A percentile compares a stretch with the other conserved stretches of the same genome.
Conservation (phyloP, 2,888 invertebrate genomes). For the Scaptomyza polygonia region DNA sequence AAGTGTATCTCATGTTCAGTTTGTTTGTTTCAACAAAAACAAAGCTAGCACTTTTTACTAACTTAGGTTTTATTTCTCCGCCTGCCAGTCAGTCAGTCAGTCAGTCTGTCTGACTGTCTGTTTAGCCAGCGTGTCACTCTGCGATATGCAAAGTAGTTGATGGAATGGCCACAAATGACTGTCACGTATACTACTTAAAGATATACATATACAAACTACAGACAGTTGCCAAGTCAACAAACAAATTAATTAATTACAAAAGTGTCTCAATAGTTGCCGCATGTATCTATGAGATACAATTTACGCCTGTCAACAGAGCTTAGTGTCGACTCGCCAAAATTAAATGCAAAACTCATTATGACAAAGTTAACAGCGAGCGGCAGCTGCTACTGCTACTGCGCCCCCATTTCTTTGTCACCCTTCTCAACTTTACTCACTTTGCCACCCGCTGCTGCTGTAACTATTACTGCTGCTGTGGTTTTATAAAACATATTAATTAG, state of each 20-base stretch:
- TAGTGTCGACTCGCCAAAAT: slow-evolving; percentile 62
- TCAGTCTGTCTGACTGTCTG: slow-evolving; percentile 16
- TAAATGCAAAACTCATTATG: slow-evolving; percentile 79
- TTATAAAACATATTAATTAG: slow-evolving; percentile 78
- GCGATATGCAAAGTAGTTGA: slow-evolving; percentile 72
- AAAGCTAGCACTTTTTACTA: slow-evolving; percentile 44
- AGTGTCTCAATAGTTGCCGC: slow-evolving; percentile 73
- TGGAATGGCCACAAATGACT: slow-evolving; percentile 66
- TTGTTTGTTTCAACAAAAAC: slow-evolving; percentile 49
- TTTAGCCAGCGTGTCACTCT: slow-evolving; percentile 17
- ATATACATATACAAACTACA: slow-evolving; percentile 26
- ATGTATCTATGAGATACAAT: slow-evolving; percentile 60
- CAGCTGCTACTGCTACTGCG: slow-evolving; percentile 30
- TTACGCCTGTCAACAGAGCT: slow-evolving; percentile 73
- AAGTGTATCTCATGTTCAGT: slow-evolving; percentile 23
- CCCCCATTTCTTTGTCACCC: too few relatives aligned
- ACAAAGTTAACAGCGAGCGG: slow-evolving; percentile 71
- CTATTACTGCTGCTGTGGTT: slow-evolving; percentile 53
- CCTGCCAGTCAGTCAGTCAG: background rate
- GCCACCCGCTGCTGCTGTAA: background rate
- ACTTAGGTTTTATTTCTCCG: background rate
- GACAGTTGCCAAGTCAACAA: slow-evolving; percentile 75
- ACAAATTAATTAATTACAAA: slow-evolving; percentile 78
- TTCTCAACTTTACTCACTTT: background rate
- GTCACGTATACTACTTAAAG: slow-evolving; percentile 57